phyloP scores from a whole-genome alignment of 2,113 vertebrate genomes.

The Microtus richardsoni region DNA sequence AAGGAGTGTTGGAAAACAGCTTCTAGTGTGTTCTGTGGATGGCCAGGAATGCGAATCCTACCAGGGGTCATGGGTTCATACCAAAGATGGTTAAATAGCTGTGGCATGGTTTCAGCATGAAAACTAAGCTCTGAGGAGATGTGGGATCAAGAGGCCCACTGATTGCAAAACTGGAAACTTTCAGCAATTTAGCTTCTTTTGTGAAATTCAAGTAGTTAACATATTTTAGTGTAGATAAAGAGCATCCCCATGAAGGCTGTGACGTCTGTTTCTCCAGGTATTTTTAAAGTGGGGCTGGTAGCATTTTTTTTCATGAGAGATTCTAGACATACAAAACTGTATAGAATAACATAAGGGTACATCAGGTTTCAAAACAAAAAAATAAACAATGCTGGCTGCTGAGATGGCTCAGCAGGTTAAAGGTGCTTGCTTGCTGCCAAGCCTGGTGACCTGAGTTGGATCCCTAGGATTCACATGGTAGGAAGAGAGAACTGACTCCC shows the following conservation, averaged over 20 bases:
- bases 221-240: background rate
- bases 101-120: background rate
- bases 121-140: background rate
- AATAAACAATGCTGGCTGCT: background rate
- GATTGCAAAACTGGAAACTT: background rate
- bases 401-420: background rate
- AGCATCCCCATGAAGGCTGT: background rate
- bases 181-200: background rate
- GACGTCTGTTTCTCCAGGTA: background rate
- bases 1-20: background rate
- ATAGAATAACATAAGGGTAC: background rate
- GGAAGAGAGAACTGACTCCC: background rate
- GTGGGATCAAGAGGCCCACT: background rate
- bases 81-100: background rate
- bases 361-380: background rate
- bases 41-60: background rate
- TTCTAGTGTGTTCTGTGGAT: background rate
- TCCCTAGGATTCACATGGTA: no score
- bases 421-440: background rate
- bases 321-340: background rate
- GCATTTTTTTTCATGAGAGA: conserved; percentile 48
- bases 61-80: background rate
- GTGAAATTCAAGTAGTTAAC: background rate
- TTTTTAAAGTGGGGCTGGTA: background rate
- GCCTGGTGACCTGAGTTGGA: background rate